Conservation (phyloP, 1,140 invertebrate species). For the Chironomus striatipennis region DNA sequence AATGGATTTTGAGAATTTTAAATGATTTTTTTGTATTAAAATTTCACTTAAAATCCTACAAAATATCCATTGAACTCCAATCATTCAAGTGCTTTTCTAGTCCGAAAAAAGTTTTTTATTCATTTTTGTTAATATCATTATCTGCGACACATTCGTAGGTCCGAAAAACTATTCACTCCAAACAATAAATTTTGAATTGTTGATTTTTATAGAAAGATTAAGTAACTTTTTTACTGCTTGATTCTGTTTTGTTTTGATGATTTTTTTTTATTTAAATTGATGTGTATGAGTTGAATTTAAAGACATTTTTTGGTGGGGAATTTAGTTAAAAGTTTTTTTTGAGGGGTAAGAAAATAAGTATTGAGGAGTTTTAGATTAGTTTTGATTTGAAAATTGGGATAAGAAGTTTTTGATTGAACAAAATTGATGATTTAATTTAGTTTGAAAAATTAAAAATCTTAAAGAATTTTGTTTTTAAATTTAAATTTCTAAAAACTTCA, state of each 20-base stretch:
- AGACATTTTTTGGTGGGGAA: too few relatives aligned
- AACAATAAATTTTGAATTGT: background rate
- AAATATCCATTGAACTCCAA: too few relatives aligned
- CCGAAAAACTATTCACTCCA: background rate
- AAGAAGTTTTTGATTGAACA: background rate
- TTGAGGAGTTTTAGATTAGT: background rate
- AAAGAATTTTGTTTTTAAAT: too few relatives aligned
- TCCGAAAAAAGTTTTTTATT: conserved; percentile 22
- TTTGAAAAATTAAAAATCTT: too few relatives aligned
- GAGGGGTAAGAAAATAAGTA: background rate
- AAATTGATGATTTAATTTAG: too few relatives aligned
- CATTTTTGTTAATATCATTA: background rate
- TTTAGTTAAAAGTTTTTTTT: background rate
- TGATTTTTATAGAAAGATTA: conserved; percentile 10
- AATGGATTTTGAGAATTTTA: too few relatives aligned
- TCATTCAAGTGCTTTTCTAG: background rate
- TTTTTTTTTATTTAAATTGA: background rate
- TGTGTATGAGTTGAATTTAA: background rate
- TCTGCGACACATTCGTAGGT: background rate
- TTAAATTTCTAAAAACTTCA: too few relatives aligned
- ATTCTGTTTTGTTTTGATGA: background rate
- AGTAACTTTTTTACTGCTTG: conserved; percentile 5
- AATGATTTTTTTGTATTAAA: background rate
- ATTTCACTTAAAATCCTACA: too few relatives aligned
- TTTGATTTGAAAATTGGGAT: background rate